Percentiles rank a stretch among this genome's conserved stretches.
Evolutionary conservation across 1,140 invertebrate species (phyloP).

Genomic region (Aricia agestis): DNA sequence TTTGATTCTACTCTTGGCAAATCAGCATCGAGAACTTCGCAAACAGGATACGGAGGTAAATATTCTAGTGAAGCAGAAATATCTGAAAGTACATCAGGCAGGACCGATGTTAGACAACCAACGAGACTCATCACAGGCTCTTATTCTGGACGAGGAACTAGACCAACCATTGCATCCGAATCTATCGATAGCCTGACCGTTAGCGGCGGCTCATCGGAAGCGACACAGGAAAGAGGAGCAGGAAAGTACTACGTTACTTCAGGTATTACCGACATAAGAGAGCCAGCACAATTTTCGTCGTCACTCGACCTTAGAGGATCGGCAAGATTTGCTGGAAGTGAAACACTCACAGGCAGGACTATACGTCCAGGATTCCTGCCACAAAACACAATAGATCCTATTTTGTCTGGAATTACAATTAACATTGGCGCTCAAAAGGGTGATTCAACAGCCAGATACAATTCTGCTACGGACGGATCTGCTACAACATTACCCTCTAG

Average conservation of each 20-base stretch:
- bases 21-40: background rate
- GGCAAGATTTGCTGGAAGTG: background rate
- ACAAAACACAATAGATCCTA: slow-evolving; percentile 1
- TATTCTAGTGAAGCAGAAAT: background rate
- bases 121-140: slow-evolving; percentile 14
- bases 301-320: background rate
- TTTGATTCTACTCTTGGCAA: background rate
- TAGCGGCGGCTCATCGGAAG: background rate
- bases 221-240: background rate
- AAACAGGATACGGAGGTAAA: background rate
- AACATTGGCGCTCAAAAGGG: slow-evolving; percentile 10
- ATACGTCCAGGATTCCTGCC: slow-evolving; percentile 5
- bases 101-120: background rate
- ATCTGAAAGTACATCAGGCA: background rate
- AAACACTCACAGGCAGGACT: background rate
- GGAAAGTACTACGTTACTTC: slow-evolving; percentile 1
- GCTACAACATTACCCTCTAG: slow-evolving; percentile 22
- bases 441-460: slow-evolving; percentile 27
- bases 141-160: background rate
- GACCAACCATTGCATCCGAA: background rate
- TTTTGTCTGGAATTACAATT: slow-evolving; percentile 7
- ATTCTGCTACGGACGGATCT: slow-evolving; percentile 22
- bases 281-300: slow-evolving; percentile 1
- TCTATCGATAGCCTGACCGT: background rate
- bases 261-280: slow-evolving; percentile 10